phyloP scores from a whole-genome alignment of 2,113 vertebrate genomes.

The Elanoides forficatus region DNA sequence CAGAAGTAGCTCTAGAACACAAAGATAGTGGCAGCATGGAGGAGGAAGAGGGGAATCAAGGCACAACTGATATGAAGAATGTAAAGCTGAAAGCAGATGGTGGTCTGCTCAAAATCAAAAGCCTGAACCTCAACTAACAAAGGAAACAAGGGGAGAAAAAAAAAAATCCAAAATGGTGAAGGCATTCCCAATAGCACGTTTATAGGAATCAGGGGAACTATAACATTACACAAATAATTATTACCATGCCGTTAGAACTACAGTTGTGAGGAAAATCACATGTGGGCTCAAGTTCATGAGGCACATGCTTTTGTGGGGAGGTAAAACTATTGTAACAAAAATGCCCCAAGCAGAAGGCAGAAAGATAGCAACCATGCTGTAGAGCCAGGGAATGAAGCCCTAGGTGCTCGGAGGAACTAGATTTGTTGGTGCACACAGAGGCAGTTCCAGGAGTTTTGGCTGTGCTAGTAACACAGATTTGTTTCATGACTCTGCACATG shows the following conservation, averaged over 20 bases:
- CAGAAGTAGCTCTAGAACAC: neutral
- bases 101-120: neutral
- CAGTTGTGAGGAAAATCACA: neutral
- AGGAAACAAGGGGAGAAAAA: neutral
- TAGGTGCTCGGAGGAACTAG: neutral
- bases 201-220: neutral
- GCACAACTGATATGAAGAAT: neutral
- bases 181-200: neutral
- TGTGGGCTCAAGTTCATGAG: neutral
- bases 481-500: accelerated
- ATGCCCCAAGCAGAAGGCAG: neutral
- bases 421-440: neutral
- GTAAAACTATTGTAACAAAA: neutral
- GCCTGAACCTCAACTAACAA: neutral
- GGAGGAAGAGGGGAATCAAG: neutral
- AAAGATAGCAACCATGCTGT: neutral
- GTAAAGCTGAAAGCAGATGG: neutral
- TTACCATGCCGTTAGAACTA: neutral
- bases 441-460: neutral
- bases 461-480: neutral
- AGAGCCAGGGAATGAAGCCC: neutral
- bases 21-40: neutral
- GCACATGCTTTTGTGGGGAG: neutral
- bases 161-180: neutral
- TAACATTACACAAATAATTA: neutral